Evolutionary conservation across 2,797 vertebrate species (phyloP).

Genomic region (Syncerus caffer): DNA sequence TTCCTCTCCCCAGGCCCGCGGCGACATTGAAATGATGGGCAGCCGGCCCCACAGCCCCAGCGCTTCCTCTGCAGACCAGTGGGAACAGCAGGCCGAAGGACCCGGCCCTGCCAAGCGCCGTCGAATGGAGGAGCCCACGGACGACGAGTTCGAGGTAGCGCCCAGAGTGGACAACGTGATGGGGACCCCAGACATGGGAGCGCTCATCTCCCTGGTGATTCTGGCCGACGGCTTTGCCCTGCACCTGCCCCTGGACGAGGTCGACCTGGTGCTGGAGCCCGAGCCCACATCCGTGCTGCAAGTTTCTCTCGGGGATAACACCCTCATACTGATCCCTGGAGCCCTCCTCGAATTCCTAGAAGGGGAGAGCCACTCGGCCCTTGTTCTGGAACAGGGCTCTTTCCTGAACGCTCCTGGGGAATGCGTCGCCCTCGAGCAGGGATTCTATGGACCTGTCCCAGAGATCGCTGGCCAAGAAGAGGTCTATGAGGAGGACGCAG

Average conservation of each 20-base stretch:
- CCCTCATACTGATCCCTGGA: conserved; percentile 8
- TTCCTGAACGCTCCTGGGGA: background rate
- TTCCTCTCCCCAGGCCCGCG: background rate
- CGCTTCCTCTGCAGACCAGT: background rate
- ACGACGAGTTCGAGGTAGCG: fast-evolving
- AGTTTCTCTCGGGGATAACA: background rate
- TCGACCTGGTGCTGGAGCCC: background rate
- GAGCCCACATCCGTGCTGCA: background rate
- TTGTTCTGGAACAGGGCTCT: fast-evolving
- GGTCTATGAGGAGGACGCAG: background rate
- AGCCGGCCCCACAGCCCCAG: background rate
- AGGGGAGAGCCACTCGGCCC: background rate
- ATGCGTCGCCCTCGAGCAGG: background rate
- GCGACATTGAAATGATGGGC: background rate
- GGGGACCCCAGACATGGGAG: fast-evolving
- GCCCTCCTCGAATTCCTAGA: background rate
- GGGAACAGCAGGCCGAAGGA: background rate
- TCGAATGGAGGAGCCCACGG: background rate
- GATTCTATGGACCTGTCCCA: background rate
- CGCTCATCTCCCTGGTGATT: background rate
- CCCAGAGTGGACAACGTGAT: background rate
- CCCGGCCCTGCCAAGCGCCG: background rate
- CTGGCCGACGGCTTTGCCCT: background rate
- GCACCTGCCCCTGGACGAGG: background rate
- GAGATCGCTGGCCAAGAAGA: background rate